Conservation (phyloP, 2,113 vertebrate species). For the Xyliphius kryptos region DNA sequence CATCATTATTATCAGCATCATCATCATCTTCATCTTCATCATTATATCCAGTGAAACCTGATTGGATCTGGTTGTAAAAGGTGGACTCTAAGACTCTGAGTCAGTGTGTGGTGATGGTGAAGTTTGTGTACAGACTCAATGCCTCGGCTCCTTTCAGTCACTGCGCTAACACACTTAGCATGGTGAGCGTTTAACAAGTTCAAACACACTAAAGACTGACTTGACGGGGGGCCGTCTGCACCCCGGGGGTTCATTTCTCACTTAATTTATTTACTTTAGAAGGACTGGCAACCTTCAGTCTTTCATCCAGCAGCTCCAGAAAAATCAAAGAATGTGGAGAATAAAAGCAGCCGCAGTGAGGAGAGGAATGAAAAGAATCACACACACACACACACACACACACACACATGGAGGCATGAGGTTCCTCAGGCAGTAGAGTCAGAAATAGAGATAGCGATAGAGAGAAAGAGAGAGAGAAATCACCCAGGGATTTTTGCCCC, state of each 20-base stretch:
- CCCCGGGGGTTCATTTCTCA: background rate
- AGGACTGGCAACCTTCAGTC: slow-evolving; percentile 19
- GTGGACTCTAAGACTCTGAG: too few species aligned
- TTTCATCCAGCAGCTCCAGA: slow-evolving; percentile 28
- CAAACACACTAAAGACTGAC: slow-evolving; percentile 18
- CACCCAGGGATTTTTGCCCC: slow-evolving; percentile 22
- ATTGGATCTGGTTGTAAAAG: too few species aligned
- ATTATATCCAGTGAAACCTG: too few species aligned
- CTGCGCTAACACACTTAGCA: too few species aligned
- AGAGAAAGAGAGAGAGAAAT: background rate
- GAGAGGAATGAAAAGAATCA: slow-evolving; percentile 28
- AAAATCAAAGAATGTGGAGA: slow-evolving; percentile 25
- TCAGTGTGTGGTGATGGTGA: too few species aligned
- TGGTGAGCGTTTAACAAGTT: slow-evolving; percentile 13
- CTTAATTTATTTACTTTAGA: slow-evolving; percentile 11
- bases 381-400: too few species aligned
- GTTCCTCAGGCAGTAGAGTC: slow-evolving; percentile 36
- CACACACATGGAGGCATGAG: slow-evolving; percentile 21
- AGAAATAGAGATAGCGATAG: too few species aligned
- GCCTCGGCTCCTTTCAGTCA: too few species aligned
- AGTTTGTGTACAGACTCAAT: too few species aligned
- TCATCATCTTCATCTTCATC: too few species aligned
- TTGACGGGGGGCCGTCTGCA: slow-evolving; percentile 2
- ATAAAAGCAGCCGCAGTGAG: slow-evolving; percentile 25
- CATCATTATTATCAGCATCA: too few species aligned